A percentile compares a stretch with the other conserved stretches of the same genome.
Conservation (phyloP, 2,113 vertebrate genomes). For the Hyperopisus bebe region DNA sequence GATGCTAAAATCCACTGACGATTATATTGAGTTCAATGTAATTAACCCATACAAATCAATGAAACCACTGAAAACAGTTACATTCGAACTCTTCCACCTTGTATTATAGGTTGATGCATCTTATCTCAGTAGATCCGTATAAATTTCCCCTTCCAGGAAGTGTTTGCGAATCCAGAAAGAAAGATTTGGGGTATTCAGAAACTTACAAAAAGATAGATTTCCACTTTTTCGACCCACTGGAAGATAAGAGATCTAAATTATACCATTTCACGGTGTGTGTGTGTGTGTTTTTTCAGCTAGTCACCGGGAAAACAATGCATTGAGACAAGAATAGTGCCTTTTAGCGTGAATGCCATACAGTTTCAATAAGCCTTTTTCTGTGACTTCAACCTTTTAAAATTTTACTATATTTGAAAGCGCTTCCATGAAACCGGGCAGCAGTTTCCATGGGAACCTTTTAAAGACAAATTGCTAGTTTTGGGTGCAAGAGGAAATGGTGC, state of each 20-base stretch:
- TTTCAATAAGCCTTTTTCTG: not conserved
- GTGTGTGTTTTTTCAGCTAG: not conserved
- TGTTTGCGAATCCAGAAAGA: not conserved
- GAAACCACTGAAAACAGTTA: not conserved
- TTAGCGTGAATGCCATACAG: not conserved
- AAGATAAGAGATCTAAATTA: not conserved
- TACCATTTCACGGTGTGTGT: not conserved
- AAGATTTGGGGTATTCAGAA: not conserved
- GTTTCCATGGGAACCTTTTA: constrained; percentile 52
- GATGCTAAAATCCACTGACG: not conserved
- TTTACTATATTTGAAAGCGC: constrained; percentile 20
- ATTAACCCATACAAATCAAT: not conserved
- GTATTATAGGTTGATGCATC: not conserved
- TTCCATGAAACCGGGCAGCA: constrained; percentile 37
- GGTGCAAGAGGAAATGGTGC: not conserved
- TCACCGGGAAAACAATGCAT: not conserved
- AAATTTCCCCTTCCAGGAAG: not conserved
- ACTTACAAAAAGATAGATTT: not conserved
- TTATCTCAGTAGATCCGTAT: not conserved
- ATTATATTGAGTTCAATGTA: not conserved
- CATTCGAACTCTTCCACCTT: not conserved
- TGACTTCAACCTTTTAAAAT: not conserved
- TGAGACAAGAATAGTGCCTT: not conserved
- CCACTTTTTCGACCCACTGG: not conserved
- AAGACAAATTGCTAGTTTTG: constrained; percentile 38